phyloP scores from a whole-genome alignment of 1,140 invertebrate genomes.

The Lerema accius region DNA sequence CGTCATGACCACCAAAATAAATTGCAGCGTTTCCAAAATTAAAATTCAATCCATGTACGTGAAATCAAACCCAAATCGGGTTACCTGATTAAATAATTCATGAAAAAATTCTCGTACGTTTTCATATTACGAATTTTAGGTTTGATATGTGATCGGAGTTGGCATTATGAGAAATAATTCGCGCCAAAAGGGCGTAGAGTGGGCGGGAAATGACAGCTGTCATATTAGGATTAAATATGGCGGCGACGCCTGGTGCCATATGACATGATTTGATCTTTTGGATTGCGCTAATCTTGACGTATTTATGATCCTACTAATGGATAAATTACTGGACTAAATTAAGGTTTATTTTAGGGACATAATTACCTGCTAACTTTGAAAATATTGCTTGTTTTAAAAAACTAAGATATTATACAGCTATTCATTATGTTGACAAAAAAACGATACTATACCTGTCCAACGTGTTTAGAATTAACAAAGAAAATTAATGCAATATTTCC shows the following conservation, averaged over 20 bases:
- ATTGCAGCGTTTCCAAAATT: neutral
- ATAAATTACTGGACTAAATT: constrained; percentile 26
- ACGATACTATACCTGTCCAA: no score
- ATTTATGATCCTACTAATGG: constrained; percentile 30
- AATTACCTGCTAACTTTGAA: neutral
- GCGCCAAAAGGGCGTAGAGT: constrained; percentile 20
- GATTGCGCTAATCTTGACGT: constrained; percentile 24
- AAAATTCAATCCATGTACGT: neutral
- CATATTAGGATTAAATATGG: constrained; percentile 35
- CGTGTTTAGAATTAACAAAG: no score
- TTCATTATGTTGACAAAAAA: no score
- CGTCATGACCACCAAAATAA: neutral
- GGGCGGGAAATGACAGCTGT: constrained; percentile 36
- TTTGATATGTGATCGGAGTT: constrained; percentile 17
- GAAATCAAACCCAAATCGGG: constrained; percentile 7
- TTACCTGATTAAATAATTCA: constrained; percentile 17
- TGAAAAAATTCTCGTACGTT: constrained; percentile 5
- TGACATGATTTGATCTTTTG: constrained; percentile 25
- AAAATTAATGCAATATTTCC: no score
- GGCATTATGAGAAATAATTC: constrained; percentile 42
- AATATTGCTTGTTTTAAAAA: no score
- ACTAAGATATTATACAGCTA: no score
- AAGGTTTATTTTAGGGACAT: neutral
- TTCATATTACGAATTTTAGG: constrained; percentile 11
- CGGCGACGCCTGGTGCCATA: constrained; percentile 18